phyloP scores from a whole-genome alignment of 2,113 vertebrate species.

The Caloenas nicobarica region DNA sequence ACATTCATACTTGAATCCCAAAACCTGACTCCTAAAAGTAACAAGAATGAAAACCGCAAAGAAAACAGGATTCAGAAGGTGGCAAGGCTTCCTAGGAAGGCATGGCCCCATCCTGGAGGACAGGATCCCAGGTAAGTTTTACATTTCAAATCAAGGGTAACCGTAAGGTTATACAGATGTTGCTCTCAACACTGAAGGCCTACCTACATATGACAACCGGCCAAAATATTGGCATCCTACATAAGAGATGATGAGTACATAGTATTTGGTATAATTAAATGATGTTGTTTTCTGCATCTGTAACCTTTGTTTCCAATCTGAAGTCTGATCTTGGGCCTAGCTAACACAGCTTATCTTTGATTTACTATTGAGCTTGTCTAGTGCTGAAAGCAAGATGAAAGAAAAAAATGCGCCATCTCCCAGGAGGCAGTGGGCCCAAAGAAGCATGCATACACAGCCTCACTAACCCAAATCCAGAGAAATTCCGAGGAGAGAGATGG shows the following conservation, averaged over 20 bases:
- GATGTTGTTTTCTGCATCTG: neutral
- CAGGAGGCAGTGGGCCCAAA: neutral
- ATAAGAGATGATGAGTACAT: neutral
- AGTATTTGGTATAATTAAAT: neutral
- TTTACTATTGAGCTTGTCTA: neutral
- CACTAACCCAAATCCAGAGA: neutral
- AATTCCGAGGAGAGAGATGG: neutral
- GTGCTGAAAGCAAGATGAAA: neutral
- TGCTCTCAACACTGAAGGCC: neutral
- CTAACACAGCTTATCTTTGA: neutral
- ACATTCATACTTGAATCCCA: neutral
- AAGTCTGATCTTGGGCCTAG: neutral
- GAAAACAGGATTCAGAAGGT: neutral
- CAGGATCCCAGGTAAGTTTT: neutral
- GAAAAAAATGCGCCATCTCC: neutral
- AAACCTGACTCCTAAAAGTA: neutral
- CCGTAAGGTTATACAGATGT: accelerated
- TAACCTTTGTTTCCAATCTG: neutral
- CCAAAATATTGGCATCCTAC: neutral
- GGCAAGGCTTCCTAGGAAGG: neutral
- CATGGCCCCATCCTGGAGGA: neutral
- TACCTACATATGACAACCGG: neutral
- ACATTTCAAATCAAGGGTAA: neutral
- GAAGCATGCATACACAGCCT: neutral
- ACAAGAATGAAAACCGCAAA: neutral